Conservation (phyloP, 2,888 invertebrate species). For the Zaprionus bogoriensis region DNA sequence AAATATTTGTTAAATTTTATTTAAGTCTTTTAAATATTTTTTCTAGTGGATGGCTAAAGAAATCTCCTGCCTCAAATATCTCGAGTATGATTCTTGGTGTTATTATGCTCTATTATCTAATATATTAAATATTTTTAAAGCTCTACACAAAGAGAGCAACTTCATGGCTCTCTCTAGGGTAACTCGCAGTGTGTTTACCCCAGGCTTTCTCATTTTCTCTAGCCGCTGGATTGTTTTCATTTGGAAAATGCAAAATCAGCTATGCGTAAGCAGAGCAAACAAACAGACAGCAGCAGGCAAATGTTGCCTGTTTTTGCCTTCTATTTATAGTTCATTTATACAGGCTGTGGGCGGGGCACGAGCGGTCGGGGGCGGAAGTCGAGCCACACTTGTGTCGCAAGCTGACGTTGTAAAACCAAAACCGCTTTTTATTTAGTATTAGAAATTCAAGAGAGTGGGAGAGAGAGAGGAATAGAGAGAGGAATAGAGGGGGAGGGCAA, state of each 20-base stretch:
- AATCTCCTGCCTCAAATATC: too few species aligned
- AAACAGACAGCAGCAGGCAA: slow-evolving; percentile 30
- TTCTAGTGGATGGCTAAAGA: too few species aligned
- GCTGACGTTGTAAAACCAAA: slow-evolving; percentile 23
- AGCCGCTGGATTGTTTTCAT: slow-evolving; percentile 24
- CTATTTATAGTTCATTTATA: slow-evolving; percentile 62
- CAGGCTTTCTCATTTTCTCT: background rate
- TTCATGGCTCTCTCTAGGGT: background rate
- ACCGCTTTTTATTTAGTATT: slow-evolving; percentile 34
- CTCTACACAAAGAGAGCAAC: background rate
- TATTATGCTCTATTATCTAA: background rate
- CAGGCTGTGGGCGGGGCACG: background rate
- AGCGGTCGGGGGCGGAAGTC: background rate
- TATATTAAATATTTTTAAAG: background rate
- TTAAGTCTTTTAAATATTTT: too few species aligned
- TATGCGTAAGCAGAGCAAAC: slow-evolving; percentile 49
- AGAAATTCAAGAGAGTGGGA: slow-evolving; percentile 39
- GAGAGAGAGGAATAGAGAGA: slow-evolving; percentile 1
- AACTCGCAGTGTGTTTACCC: background rate
- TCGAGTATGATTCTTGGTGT: too few species aligned
- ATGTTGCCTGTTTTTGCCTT: slow-evolving; percentile 24
- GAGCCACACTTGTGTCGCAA: slow-evolving; percentile 10
- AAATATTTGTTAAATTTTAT: too few species aligned
- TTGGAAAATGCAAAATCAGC: slow-evolving; percentile 48
- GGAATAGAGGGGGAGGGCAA: slow-evolving; percentile 7